Evolutionary conservation across 2,888 invertebrate genomes (phyloP), one percentile per base, ranked within the genome.

Genomic region (Caenorhabditis drosophilae): DNA sequence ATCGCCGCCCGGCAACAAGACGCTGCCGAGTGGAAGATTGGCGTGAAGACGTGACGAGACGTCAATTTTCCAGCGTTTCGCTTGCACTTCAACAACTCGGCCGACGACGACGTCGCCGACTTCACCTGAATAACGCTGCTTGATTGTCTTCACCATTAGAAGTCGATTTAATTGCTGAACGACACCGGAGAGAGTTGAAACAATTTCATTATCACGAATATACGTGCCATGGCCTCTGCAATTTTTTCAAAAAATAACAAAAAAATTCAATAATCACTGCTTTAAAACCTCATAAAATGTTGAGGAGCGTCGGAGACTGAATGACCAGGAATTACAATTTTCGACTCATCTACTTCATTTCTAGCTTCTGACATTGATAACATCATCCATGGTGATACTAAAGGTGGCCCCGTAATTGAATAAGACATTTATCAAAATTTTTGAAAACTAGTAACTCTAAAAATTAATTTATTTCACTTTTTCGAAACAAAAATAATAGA

Each of bases 81-180:
- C 79, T 81, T 93, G 93, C 0, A 98, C 93, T 85, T 96, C 94
- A 0, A 91, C 89, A 26, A 98, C 90, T 47, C 98, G 87, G 0
- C 95, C 98, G 4, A 98, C 92, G 11, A 98, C 90, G 1, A 98
- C 93, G 86, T 98, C 97, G 0, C 97, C 97, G 52, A 97, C 91
- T 86, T 96, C 95, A 9, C 87, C 87, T 70, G 83, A 84, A 71
- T 87, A 87, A 62, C 95, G 89, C 81, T 91, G 91, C 84, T 95
- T 95, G 7, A 95, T 86, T 0, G 97, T 94, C 72, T 89, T 89
- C 3, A 98, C 90, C 49, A 92, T 92, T 62, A 97, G 90, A 57
- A 98, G 87, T 84, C 94, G 93, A 84, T 97, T 97, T 0, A 97
- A 93, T 86, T 91, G 90, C 83, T 94, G 92, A 83, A 93, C 90